phyloP scores from a whole-genome alignment of 2,797 vertebrate species.

The Sternotherus odoratus region DNA sequence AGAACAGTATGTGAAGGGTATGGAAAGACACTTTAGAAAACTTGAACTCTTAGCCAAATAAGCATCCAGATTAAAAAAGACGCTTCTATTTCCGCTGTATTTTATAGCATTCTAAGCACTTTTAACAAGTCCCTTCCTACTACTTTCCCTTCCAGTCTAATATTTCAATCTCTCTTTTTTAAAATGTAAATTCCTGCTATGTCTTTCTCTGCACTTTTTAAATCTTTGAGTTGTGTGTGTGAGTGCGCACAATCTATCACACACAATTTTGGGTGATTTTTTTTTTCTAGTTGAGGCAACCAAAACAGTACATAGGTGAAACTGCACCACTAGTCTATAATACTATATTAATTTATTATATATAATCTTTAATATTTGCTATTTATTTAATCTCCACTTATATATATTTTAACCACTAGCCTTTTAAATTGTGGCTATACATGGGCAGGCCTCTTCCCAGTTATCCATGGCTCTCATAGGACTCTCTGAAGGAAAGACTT shows the following conservation, averaged over 20 bases:
- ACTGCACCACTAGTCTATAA: not conserved
- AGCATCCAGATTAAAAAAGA: not conserved
- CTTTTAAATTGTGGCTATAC: not conserved
- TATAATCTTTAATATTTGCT: not conserved
- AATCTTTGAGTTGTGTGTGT: not conserved
- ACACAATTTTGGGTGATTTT: not conserved
- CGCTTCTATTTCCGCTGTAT: not conserved
- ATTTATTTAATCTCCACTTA: not conserved
- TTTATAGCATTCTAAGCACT: not conserved
- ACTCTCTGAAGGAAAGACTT: not conserved
- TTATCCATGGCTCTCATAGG: not conserved
- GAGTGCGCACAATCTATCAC: not conserved
- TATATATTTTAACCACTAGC: not conserved
- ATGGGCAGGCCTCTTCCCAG: not conserved
- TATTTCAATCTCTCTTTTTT: not conserved
- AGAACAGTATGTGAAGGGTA: not conserved
- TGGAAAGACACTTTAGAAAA: not conserved
- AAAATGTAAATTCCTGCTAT: not conserved
- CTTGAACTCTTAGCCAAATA: not conserved
- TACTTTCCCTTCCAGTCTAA: not conserved
- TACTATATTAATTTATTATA: not conserved
- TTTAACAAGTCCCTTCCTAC: not conserved
- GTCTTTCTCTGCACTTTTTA: not conserved
- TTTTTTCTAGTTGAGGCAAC: not conserved
- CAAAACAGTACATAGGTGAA: not conserved